Evolutionary conservation across 2,797 vertebrate genomes (phyloP).

Genomic region (Enoplosus armatus): DNA sequence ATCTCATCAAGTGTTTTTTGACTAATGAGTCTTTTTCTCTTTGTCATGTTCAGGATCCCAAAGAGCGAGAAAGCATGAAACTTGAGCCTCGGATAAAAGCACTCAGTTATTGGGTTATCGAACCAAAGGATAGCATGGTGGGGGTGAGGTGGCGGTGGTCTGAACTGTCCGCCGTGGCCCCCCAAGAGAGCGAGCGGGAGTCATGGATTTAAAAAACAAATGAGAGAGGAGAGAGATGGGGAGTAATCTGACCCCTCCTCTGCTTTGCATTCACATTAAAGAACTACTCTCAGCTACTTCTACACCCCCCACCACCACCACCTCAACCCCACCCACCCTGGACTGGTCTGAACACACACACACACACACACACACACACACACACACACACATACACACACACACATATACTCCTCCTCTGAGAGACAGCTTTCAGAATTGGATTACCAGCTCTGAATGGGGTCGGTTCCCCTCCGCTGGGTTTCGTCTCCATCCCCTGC

Average conservation of each 20-base stretch:
- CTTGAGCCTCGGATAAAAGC: slow-evolving; percentile 70
- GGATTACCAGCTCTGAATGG: slow-evolving; percentile 82
- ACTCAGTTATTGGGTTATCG: slow-evolving; percentile 69
- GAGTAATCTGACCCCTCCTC: slow-evolving; percentile 70
- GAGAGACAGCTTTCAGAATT: slow-evolving; percentile 81
- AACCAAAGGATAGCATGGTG: slow-evolving; percentile 45
- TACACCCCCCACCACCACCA: background rate
- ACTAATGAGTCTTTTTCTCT: background rate
- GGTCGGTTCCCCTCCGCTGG: slow-evolving; percentile 76
- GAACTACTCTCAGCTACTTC: slow-evolving; percentile 46
- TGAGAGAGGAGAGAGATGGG: slow-evolving; percentile 47
- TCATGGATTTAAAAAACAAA: slow-evolving; percentile 69
- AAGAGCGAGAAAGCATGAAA: slow-evolving; percentile 61
- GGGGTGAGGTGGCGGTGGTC: background rate
- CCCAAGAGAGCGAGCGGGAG: slow-evolving; percentile 38
- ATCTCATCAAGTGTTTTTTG: background rate
- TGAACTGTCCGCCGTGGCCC: slow-evolving; percentile 10
- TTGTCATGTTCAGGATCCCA: slow-evolving; percentile 28
- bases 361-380: slow-evolving; percentile 32
- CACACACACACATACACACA: slow-evolving; percentile 26
- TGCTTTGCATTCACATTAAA: slow-evolving; percentile 70
- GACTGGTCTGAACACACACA: slow-evolving; percentile 12
- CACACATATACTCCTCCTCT: slow-evolving; percentile 43
- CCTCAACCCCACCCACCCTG: slow-evolving; percentile 1
- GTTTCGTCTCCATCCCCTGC: slow-evolving; percentile 71